Base-by-base conservation (phyloP, 2,888 invertebrate genomes). In the Octonoba sinensis region DNA sequence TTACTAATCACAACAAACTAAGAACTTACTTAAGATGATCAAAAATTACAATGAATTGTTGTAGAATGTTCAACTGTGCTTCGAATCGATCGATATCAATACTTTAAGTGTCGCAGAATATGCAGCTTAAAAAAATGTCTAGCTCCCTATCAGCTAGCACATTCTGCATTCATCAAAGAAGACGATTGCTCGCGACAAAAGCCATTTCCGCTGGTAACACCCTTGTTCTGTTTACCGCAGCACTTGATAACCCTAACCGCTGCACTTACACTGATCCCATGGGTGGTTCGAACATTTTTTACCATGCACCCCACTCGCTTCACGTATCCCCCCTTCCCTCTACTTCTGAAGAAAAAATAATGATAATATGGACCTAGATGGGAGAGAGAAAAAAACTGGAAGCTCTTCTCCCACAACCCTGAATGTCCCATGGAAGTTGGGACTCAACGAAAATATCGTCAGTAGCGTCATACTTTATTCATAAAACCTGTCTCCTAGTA, bases 381-480 rank as follows among this genome's bases (percentile, higher is more conserved):
- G 36, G 36, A 56, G 51, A 49, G 67, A 59, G 15, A 44, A 27
- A 60, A 69, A 56, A 74, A 65, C 64, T 65, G 18, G 13, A 54
- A 54, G 20, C 36, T 54, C n/a, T 54, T 20, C 74, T 65, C 74
- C 22, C 46, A 57, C 54, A 46, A 72, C 54, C 22, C 20, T 44
- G 54, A 13, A 51, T 64, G 47, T 44, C 36, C 60, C 66, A 20
- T 66, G 57, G 66, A 59, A 44, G 27, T n/a, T 54, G n/a, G 20
- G 22, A 22, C 51, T 36, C 54, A 54, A n/a, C 59, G 15, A 44
- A 60, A 76, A 76, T 24, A 51, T 64, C 72, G 62, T 47, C 27
- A 46, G 24, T 59, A 36, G 49, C 59, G 66, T 36, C 78, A 78
- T 78, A 71, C 71, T 78, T 78, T 78, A 78, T 78, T 78, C 78